These are phyloP conservation scores for Allacma fusca DNA, from an alignment of 2,888 invertebrate species.

Conservation along the genomic window DNA sequence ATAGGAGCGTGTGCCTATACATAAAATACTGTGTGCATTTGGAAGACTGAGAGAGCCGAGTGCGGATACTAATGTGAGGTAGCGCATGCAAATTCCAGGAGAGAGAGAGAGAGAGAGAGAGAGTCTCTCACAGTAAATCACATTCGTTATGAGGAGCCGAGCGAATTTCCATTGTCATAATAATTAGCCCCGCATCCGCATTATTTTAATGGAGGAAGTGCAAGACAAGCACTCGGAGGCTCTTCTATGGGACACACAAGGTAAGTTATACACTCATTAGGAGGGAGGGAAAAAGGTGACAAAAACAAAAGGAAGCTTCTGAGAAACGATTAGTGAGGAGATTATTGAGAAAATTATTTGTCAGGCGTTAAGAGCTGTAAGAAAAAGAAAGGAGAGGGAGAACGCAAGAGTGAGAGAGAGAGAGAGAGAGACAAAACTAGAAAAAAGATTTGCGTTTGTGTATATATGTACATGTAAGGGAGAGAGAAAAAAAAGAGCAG, in stretches of 20 bases:
- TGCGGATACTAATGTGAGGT: neutral
- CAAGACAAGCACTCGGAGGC: neutral
- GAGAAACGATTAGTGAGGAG: conserved; percentile 36
- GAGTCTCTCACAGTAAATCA: conserved; percentile 21
- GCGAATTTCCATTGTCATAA: conserved; percentile 23
- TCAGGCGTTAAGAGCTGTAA: conserved; percentile 31
- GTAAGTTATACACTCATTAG: neutral
- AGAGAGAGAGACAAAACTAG: too few relatives aligned
- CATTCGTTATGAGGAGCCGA: conserved; percentile 15
- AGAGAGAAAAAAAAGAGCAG: conserved; percentile 4
- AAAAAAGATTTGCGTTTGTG: neutral
- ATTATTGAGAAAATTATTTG: conserved; percentile 37
- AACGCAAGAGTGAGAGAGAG: too few relatives aligned
- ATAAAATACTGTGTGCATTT: too few relatives aligned
- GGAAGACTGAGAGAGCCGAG: too few relatives aligned
- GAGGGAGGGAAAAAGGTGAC: conserved; percentile 26
- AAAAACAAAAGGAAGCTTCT: conserved; percentile 39
- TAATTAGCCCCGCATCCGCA: conserved; percentile 16
- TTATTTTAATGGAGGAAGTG: neutral
- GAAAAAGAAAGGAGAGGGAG: neutral
- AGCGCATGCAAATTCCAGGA: conserved; percentile 19
- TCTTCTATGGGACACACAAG: neutral
- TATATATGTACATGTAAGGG: neutral
- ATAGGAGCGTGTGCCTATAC: too few relatives aligned
- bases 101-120: too few relatives aligned